Evolutionary conservation across 1,140 invertebrate genomes (phyloP), one percentile per base, ranked within the genome.

Genomic region (Eumeta japonica): DNA sequence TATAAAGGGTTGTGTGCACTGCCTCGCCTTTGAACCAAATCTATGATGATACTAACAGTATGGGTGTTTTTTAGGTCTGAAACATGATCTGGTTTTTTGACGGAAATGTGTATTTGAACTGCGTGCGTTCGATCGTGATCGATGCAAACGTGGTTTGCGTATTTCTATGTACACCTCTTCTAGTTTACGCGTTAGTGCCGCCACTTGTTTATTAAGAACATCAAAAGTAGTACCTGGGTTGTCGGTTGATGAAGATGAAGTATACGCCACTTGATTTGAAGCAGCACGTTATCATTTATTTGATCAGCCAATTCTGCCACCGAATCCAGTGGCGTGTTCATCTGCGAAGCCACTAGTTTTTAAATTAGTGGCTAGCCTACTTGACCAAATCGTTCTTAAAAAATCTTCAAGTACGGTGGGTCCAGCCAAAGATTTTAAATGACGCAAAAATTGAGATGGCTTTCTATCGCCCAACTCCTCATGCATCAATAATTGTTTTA

Each of bases 21-120:
- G 32, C 11, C 11, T 17, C 10, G 44, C 44, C 9, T 38, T 7
- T 2, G 20, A 20, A 4, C 45, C 45, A 24, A 36, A 40, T 13
- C 32, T 35, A 3, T 36, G 2, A 17, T 46, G 45, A 20, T 46
- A 46, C n/a, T n/a, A n/a, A n/a, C n/a, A n/a, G n/a, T n/a, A n/a
- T n/a, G n/a, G n/a, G n/a, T n/a, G n/a, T n/a, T 33, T 19, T 39
- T 15, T 40, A 46, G 10, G 30, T 15, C 5, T 36, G 37, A 10
- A 38, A 42, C 19, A 36, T 10, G 9, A 10, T 10, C 16, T 10
- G 2, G 10, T 11, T 13, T 4, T 7, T 2, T 13, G 19, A 13
- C 11, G 5, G 10, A 5, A 20, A 20, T 20, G 7, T 3, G 7
- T 9, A 4, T 13, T 16, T 9, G 19, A 13, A 24, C 10, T 11